Percentiles rank a stretch among this genome's conserved stretches.
These are phyloP conservation scores for Odontesthes bonariensis DNA, from an alignment of 2,113 vertebrate genomes.

Conservation along the genomic window DNA sequence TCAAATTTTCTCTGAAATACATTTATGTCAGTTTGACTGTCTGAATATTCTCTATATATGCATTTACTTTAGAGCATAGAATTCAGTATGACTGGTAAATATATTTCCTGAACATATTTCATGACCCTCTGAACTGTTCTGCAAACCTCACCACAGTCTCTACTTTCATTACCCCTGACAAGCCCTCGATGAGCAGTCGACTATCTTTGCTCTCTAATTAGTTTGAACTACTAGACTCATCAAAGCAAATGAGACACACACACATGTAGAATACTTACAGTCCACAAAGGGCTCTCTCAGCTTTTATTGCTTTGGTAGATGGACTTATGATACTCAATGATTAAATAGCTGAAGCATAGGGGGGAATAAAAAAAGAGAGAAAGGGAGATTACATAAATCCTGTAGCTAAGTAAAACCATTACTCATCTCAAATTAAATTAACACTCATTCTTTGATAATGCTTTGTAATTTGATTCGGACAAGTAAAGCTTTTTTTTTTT, in stretches of 20 bases:
- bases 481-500: conserved; percentile 44
- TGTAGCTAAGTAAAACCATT: conserved; percentile 42
- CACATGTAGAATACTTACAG: conserved; percentile 2
- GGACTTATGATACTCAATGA: conserved; percentile 52
- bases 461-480: conserved; percentile 58
- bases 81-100: neutral
- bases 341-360: conserved; percentile 48
- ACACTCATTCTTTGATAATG: conserved; percentile 46
- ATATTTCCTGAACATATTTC: neutral
- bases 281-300: conserved; percentile 14
- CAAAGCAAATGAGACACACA: conserved; percentile 41
- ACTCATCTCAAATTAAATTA: conserved; percentile 59
- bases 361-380: conserved; percentile 2
- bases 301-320: conserved; percentile 39
- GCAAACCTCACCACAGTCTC: neutral
- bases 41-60: no score
- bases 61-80: no score
- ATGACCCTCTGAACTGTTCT: no score
- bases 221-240: conserved; percentile 46
- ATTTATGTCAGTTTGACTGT: no score
- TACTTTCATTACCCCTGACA: conserved; percentile 29
- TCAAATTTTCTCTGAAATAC: no score
- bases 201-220: conserved; percentile 53
- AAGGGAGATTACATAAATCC: conserved; percentile 45
- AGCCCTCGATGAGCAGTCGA: conserved; percentile 20